These are phyloP conservation scores for Tamandua tetradactyla DNA, from an alignment of 2,797 vertebrate species.

Conservation along the genomic window DNA sequence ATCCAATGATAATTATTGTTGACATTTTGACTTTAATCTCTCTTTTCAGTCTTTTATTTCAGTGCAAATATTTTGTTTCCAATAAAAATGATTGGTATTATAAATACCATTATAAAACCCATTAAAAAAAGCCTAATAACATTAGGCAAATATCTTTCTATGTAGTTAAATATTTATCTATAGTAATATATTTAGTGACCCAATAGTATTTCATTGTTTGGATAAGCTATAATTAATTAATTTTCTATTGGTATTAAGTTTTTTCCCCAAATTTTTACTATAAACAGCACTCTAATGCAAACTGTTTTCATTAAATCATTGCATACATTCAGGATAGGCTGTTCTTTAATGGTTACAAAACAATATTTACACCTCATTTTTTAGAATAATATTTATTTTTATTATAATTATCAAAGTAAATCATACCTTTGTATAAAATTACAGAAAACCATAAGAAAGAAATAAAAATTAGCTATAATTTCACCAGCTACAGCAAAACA, in stretches of 20 bases:
- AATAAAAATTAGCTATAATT: neutral
- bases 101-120: neutral
- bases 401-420: neutral
- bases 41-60: neutral
- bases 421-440: neutral
- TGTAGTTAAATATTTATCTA: neutral
- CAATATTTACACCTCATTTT: neutral
- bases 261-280: neutral
- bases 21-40: slow-evolving; percentile 1
- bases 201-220: neutral
- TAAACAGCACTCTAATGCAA: neutral
- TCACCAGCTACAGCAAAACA: neutral
- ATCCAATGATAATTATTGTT: neutral
- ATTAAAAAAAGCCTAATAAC: neutral
- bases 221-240: neutral
- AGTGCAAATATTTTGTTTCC: neutral
- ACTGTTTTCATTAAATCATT: slow-evolving; percentile 12
- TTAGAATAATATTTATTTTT: slow-evolving; percentile 28
- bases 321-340: neutral
- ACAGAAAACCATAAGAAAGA: neutral
- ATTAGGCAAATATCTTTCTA: neutral
- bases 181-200: neutral
- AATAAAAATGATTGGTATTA: neutral
- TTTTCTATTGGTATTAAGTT: neutral
- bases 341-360: neutral